Base-by-base conservation (phyloP, 2,888 invertebrate genomes). In the Brachypterus glaber region DNA sequence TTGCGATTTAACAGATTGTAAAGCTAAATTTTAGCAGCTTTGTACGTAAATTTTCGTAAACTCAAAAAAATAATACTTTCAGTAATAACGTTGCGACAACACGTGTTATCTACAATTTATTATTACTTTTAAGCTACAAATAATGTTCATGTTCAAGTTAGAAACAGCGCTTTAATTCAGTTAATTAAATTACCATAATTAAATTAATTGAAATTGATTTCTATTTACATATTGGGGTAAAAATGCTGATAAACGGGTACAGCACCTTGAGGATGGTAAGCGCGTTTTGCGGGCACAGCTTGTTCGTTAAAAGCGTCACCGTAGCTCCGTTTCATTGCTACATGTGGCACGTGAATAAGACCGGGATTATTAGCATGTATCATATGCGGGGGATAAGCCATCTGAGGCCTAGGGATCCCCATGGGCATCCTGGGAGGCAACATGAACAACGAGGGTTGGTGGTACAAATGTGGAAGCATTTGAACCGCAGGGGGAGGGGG, bases 391-490 rank as follows among this genome's bases (percentile, higher is more conserved):
- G 57, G 52, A 37, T 58, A 57, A 25, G 52, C 51, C 3, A 45
- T 41, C 24, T 56, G 31, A 4, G 52, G 54, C 16, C 57, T 40
- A 4, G 46, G 49, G 9, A 55, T 39, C 41, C 52, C 47, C 41
- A 51, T 50, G 4, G 53, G 51, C 45, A 55, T 49, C 9, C 50
- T 48, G 7, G 47, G 57, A 18, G 49, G 52, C 32, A 55, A 27
- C n/a, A 56, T 39, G 33, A 57, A 46, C 24, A 17, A 71, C n/a
- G n/a, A n/a, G 67, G n/a, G 75, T 66, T 17, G 69, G 51, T 11
- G 63, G 51, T 62, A 69, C 12, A 27, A 9, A 11, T 27, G 27
- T 11, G 27, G 27, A 9, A 27, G 4, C 45, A 58, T 57, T 12
- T 53, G 51, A 30, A 62, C 48, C 38, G 59, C 54, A 4, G 34